phyloP scores from a whole-genome alignment of 2,888 invertebrate genomes.

The Hydrotaea cyrtoneurina region DNA sequence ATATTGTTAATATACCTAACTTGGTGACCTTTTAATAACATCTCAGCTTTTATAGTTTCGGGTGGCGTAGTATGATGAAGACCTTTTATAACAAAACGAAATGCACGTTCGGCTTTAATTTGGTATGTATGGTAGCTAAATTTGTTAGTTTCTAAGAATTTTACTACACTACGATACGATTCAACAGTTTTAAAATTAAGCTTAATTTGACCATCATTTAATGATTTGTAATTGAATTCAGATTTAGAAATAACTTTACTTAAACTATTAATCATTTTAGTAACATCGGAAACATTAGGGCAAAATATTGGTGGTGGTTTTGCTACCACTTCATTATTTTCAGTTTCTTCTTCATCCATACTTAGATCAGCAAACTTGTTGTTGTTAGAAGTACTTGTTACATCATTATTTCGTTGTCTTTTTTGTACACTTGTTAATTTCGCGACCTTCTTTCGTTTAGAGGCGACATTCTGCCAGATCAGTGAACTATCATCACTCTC shows the following conservation, averaged over 20 bases:
- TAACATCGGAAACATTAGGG: neutral
- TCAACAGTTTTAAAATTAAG: constrained; percentile 39
- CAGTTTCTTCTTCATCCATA: neutral
- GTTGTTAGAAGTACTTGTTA: neutral
- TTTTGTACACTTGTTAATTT: neutral
- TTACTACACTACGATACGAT: constrained; percentile 29
- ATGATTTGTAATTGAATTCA: neutral
- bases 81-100: constrained; percentile 31
- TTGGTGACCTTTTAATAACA: constrained; percentile 35
- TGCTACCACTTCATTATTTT: neutral
- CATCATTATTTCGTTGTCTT: neutral
- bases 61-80: constrained; percentile 11
- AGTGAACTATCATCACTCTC: neutral
- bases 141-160: constrained; percentile 41
- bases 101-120: constrained; percentile 27
- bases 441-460: neutral
- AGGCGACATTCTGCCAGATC: neutral
- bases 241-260: neutral
- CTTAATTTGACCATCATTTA: constrained; percentile 12
- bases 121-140: constrained; percentile 45
- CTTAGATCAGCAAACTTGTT: neutral
- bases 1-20: constrained; percentile 43
- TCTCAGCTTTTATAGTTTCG: constrained; percentile 11
- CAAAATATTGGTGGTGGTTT: neutral
- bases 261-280: neutral